Evolutionary conservation across 2,888 invertebrate species (phyloP).

Genomic region (Nymphalis c-album): DNA sequence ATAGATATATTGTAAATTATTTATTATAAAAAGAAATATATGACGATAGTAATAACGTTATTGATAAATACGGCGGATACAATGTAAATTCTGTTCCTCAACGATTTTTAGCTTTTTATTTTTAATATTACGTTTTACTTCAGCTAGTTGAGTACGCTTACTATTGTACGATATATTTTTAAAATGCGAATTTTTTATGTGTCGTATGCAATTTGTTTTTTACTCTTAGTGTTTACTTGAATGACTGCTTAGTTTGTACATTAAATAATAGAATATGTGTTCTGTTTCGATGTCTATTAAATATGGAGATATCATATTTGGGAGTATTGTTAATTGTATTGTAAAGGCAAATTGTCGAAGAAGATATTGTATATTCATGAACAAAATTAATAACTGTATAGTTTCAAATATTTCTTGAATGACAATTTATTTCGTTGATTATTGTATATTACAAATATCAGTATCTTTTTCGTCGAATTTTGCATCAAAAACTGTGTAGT

Average conservation of each 20-base stretch:
- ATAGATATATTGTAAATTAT: slow-evolving; percentile 46
- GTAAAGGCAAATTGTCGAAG: slow-evolving; percentile 14
- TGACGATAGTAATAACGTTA: slow-evolving; percentile 23
- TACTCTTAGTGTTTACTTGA: slow-evolving; percentile 72
- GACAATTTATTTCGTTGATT: slow-evolving; percentile 15
- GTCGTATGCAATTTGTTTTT: slow-evolving; percentile 56
- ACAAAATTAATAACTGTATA: not conserved
- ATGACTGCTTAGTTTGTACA: slow-evolving; percentile 81
- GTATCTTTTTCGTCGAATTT: slow-evolving; percentile 48
- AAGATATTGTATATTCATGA: slow-evolving; percentile 22
- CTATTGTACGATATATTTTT: slow-evolving; percentile 71
- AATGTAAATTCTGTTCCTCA: slow-evolving; percentile 66
- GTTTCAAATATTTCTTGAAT: not conserved
- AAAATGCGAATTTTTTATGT: slow-evolving; percentile 49
- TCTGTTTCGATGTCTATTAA: slow-evolving; percentile 61
- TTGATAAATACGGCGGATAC: slow-evolving; percentile 34
- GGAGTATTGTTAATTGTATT: slow-evolving; percentile 24
- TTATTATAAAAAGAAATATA: slow-evolving; percentile 41
- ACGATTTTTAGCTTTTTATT: slow-evolving; percentile 54
- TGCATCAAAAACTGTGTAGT: slow-evolving; percentile 44
- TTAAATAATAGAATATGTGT: slow-evolving; percentile 64
- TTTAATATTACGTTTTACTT: slow-evolving; percentile 62
- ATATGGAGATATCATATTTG: slow-evolving; percentile 46
- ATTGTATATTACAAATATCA: slow-evolving; percentile 29
- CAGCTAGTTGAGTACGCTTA: slow-evolving; percentile 77